Evolutionary conservation across 2,797 vertebrate species (phyloP), one percentile per base, ranked within the genome.

Genomic region (Coracias cyanogaster): DNA sequence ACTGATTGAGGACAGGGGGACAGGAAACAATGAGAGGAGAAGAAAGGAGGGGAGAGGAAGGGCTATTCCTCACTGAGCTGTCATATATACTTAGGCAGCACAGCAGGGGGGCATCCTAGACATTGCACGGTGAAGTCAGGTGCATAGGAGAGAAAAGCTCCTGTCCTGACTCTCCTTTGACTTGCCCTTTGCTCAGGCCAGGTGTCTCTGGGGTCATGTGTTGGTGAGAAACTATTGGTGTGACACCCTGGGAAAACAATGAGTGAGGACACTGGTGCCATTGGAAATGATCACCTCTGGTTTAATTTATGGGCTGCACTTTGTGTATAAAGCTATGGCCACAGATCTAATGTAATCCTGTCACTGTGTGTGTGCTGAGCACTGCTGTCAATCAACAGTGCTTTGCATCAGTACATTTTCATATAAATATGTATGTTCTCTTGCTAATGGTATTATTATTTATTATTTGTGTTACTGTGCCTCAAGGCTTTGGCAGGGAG

Each of bases 391-490:
- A 73, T 94, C 93, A 94, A 13, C 3, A 5, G 37, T 45, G 31
- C 73, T 94, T 91, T 94, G 82, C 96, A 96, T 91, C 20, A 2
- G 26, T 82, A 83, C 35, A 24, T 91, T 89, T 96, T 82, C 70
- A 19, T 84, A 95, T 96, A 88, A 95, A 94, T 96, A 94, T 93
- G 89, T 73, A 95, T 96, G 79, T 61, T 71, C 25, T 69, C 33
- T 83, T 31, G 12, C 80, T 86, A 94, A 93, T 11, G 1, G 33
- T 84, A 70, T 93, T 92, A 94, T 89, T 92, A 91, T 88, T 95
- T 96, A 86, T 90, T 91, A 93, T 88, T 95, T 90, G 73, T 86
- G 73, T 62, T 94, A 41, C 39, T 73, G 10, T 18, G 58, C 76
- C 89, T 88, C 48, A 86, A 94, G 80, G 72, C 54, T 94, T 83